Evolutionary conservation across 2,113 vertebrate genomes (phyloP).

Genomic region (Pomatostomus ruficeps): DNA sequence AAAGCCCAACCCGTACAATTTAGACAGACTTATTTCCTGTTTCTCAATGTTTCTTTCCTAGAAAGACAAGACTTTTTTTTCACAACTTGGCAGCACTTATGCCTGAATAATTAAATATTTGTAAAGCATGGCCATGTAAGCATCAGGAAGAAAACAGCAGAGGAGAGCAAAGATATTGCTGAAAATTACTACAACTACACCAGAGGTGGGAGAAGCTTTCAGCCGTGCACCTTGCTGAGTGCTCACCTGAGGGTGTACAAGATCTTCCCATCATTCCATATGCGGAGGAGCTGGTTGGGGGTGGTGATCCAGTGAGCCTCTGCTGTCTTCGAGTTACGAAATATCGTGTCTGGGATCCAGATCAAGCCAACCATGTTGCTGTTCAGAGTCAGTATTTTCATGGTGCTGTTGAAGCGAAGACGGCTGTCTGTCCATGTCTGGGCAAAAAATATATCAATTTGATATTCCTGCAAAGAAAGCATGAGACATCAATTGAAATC

Average conservation of each 20-base stretch:
- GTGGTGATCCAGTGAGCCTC: constrained; percentile 97
- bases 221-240: rapidly evolving
- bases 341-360: constrained; percentile 96
- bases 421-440: constrained; percentile 96
- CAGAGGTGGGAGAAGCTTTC: neutral
- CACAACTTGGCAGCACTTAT: neutral
- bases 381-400: constrained; percentile 93
- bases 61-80: neutral
- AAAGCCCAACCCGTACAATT: neutral
- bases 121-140: neutral
- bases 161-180: neutral
- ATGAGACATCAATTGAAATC: neutral
- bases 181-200: neutral
- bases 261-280: constrained; percentile 97
- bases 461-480: constrained; percentile 85
- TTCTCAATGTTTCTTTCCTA: neutral
- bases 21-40: neutral
- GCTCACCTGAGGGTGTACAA: constrained; percentile 90
- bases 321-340: constrained; percentile 92
- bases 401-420: constrained; percentile 92
- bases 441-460: constrained; percentile 97
- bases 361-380: constrained; percentile 98
- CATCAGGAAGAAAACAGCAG: neutral
- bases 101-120: neutral
- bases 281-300: constrained; percentile 95